phyloP scores from a whole-genome alignment of 2,888 invertebrate species.

The Hirtodrosophila duncani region DNA sequence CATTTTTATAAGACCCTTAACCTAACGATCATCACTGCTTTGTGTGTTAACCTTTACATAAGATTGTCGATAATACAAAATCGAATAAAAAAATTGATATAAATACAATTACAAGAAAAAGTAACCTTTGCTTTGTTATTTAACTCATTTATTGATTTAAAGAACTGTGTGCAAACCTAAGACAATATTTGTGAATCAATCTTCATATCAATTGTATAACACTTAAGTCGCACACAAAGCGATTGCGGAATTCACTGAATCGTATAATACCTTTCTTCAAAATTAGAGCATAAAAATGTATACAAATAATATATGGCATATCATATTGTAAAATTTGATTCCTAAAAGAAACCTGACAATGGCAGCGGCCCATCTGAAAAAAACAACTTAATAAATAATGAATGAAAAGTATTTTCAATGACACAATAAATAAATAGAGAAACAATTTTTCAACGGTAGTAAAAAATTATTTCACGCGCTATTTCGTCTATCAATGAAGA shows the following conservation, averaged over 20 bases:
- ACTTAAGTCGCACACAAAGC: constrained; percentile 2
- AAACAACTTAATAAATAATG: constrained; percentile 30
- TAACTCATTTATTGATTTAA: no score
- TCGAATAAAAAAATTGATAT: no score
- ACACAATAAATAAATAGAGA: constrained; percentile 63
- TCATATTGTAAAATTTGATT: constrained; percentile 50
- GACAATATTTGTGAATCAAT: constrained; percentile 7
- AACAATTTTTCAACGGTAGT: constrained; percentile 47
- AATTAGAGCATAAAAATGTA: constrained; percentile 64
- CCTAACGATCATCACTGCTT: no score
- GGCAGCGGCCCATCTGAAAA: constrained; percentile 36
- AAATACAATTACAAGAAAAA: no score
- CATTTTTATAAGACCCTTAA: constrained; percentile 11
- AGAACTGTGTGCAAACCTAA: no score
- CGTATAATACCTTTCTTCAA: constrained; percentile 39
- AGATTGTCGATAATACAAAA: no score
- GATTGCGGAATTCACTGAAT: constrained; percentile 35
- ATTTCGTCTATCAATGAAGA: constrained; percentile 53
- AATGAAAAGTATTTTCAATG: constrained; percentile 51
- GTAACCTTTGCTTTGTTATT: no score
- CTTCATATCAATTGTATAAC: constrained; percentile 41
- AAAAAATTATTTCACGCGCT: constrained; percentile 23
- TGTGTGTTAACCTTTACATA: no score
- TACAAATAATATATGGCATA: constrained; percentile 37
- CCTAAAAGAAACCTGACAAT: constrained; percentile 25